Evolutionary conservation across 2,797 vertebrate species (phyloP), one percentile per base, ranked within the genome.

Genomic region (Paedocypris micromegethes): DNA sequence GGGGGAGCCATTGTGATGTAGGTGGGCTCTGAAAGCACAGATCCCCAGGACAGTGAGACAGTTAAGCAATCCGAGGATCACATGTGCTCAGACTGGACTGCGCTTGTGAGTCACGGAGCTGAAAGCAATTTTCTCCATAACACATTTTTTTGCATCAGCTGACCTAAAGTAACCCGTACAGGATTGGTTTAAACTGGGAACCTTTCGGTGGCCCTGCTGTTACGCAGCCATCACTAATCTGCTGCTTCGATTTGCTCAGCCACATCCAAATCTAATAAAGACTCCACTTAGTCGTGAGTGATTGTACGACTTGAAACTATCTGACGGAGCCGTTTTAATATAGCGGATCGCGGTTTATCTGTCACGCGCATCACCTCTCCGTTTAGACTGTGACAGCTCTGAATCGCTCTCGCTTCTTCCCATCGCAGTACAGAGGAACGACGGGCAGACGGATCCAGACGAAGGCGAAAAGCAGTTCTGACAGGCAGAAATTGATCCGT

Each of bases 1-100:
- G 93, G 91, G 0, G 93, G 93, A 77, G 88, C 90, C 82, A 94
- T 91, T 53, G 93, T 94, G 81, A 94, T 93, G 68, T 93, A 93
- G 2, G 90, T 92, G 74, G 93, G 93, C 76, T 94, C 93, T 94
- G 79, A 9, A 58, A 72, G 65, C 4, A 53, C 9, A 57, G 72
- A 55, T 67, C 48, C 70, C 65, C 55, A 39, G 46, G 37, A 58
- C n/a, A 72, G 56, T 61, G 58, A 61, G 54, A 70, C 38, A 72
- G 56, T 66, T 60, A 60, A 59, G 65, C 43, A 71, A 67, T 5
- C 43, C n/a, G 9, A 47, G 59, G 58, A 64, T 63, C 7, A 6
- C 48, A 63, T 45, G 73, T 56, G 61, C 67, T 75, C 64, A 60
- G 61, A 51, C 3, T 2, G 67, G 59, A 64, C 44, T 43, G 38